Conservation (phyloP, 2,113 vertebrate genomes). For the Periophthalmodon schlosseri region DNA sequence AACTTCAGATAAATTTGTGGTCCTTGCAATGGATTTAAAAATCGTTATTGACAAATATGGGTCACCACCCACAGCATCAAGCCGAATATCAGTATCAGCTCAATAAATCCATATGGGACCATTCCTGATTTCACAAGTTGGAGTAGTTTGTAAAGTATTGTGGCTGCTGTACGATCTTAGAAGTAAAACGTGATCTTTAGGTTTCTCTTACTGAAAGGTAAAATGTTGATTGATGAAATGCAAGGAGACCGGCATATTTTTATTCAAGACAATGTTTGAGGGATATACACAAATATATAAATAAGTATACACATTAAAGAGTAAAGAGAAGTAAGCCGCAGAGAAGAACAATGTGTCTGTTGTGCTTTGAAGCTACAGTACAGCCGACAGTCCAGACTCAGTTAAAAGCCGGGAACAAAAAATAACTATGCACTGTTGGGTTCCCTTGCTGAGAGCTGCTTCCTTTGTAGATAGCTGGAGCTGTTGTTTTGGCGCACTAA, state of each 20-base stretch:
- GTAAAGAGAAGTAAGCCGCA: conserved; percentile 18
- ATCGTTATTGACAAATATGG: too few species aligned
- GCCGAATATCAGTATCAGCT: too few species aligned
- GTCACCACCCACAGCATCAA: too few species aligned
- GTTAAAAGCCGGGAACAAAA: conserved; percentile 19
- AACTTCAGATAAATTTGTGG: too few species aligned
- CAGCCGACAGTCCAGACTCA: neutral
- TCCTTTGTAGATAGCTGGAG: conserved; percentile 61
- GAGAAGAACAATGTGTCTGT: conserved; percentile 7
- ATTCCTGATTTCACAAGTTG: neutral
- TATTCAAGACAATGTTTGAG: conserved; percentile 9
- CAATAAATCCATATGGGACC: too few species aligned
- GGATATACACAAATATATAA: neutral
- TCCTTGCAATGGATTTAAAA: too few species aligned
- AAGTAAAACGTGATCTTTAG: conserved; percentile 30
- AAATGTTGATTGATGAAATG: conserved; percentile 29
- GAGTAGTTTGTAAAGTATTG: neutral
- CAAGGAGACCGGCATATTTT: conserved; percentile 8
- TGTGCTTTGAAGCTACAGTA: neutral
- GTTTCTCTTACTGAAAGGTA: conserved; percentile 18
- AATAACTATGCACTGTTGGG: conserved; percentile 36
- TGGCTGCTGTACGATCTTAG: conserved; percentile 1
- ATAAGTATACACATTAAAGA: conserved; percentile 24
- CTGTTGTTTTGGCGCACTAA: conserved; percentile 58
- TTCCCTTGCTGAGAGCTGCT: conserved; percentile 42